Evolutionary conservation across 2,113 vertebrate species (phyloP).

Genomic region (Ptyas mucosa): DNA sequence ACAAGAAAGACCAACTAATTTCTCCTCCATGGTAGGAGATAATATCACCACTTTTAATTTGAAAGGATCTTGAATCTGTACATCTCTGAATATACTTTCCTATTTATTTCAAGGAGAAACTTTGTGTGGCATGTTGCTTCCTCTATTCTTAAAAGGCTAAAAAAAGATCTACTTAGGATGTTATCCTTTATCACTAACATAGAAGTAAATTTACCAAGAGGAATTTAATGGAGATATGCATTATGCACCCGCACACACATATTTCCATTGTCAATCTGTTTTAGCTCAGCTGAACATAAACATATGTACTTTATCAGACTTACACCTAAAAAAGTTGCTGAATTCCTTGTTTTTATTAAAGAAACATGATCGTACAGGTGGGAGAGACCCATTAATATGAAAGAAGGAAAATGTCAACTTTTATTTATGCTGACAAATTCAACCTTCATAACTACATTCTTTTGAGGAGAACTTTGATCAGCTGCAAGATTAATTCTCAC

Average conservation of each 20-base stretch:
- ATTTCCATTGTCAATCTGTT: neutral
- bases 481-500: constrained; percentile 24
- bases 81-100: neutral
- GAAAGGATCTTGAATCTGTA: neutral
- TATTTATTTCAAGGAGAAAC: neutral
- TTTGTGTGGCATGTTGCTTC: neutral
- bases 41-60: no score
- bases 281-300: neutral
- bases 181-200: neutral
- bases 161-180: neutral
- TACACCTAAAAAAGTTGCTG: neutral
- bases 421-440: constrained; percentile 55
- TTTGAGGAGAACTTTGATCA: constrained; percentile 31
- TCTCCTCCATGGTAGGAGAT: neutral
- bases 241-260: neutral
- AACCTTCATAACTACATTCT: constrained; percentile 24
- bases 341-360: neutral
- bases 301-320: neutral
- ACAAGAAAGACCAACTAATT: neutral
- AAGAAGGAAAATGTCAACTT: constrained; percentile 18
- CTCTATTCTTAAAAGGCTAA: neutral
- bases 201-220: neutral
- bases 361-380: neutral
- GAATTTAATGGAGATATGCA: neutral
- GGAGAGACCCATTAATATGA: neutral